Evolutionary conservation across 2,797 vertebrate genomes (phyloP), one percentile per base, ranked within the genome.

Genomic region (Aplochiton taeniatus): DNA sequence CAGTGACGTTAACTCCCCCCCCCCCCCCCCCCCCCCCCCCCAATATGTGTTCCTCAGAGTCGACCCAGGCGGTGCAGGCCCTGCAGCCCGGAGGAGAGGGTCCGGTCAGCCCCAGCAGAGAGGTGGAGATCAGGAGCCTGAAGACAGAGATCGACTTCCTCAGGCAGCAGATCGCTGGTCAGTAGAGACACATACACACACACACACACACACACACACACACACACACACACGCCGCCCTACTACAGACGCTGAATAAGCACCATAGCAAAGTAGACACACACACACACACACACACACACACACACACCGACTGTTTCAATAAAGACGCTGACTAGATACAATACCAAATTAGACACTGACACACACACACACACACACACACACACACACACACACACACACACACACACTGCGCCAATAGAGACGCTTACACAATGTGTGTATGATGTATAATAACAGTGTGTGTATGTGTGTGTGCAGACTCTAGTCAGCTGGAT

Each of bases 121-220:
- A 99, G 87, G 88, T 94, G 81, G 97, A 98, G 93, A 98, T 99
- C 79, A 92, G 94, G 87, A 93, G 89, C 75, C 92, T 99, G 75
- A 98, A 96, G 88, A 96, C 92, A 58, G 97, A 98, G 92, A 96
- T 98, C 44, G 96, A 98, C 83, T 93, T 92, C 70, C 88, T 99
- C 68, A 98, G 94, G 90, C 97, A 96, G 79, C 95, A 98, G 86
- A 91, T 97, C 46, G 92, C 93, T 78, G 96, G 96, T 98, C 41
- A 84, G 83, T 12, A 68, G n/a, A 4, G 1, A 55, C 6, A 9
- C 16, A 18, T 11, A 54, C 51, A 19, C 51, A 53, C 17, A 10
- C 50, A 51, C 50, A n/a, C 55, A 44, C 20, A 50, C 31, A 31
- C 31, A 31, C 31, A 31, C 31, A 31, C 31, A 31, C 31, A 31